Evolutionary conservation across 2,113 vertebrate genomes (phyloP).

Genomic region (Trematocara macrostoma): DNA sequence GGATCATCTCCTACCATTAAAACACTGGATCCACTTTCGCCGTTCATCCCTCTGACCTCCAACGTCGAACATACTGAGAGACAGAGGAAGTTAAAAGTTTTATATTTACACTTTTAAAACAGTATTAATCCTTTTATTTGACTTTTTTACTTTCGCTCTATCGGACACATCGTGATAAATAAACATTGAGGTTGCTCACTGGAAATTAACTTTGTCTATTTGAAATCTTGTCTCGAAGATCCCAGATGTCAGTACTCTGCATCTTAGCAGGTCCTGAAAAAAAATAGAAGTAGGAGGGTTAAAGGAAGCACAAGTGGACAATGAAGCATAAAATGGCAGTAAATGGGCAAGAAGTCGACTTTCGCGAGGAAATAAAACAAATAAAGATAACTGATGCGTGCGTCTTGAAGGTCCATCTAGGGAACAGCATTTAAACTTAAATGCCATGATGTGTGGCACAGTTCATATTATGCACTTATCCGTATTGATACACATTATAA

Average conservation of each 20-base stretch:
- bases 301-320: neutral
- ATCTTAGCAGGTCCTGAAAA: constrained; percentile 90
- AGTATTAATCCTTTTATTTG: neutral
- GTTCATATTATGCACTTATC: accelerated
- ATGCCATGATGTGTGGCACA: neutral
- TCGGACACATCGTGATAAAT: neutral
- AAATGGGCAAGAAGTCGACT: neutral
- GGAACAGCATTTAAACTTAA: neutral
- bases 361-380: neutral
- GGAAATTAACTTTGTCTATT: constrained; percentile 85
- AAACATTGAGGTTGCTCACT: constrained; percentile 56
- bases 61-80: constrained; percentile 93
- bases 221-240: constrained; percentile 99
- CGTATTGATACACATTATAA: neutral
- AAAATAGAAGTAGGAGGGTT: neutral
- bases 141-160: neutral
- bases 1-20: constrained; percentile 81
- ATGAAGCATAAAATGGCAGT: neutral
- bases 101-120: neutral
- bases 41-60: constrained; percentile 96
- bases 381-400: neutral
- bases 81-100: constrained; percentile 2
- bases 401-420: accelerated
- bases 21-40: constrained; percentile 99
- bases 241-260: constrained; percentile 96